Evolutionary conservation across 2,888 invertebrate genomes (phyloP).

Genomic region (Uloborus plumipes): DNA sequence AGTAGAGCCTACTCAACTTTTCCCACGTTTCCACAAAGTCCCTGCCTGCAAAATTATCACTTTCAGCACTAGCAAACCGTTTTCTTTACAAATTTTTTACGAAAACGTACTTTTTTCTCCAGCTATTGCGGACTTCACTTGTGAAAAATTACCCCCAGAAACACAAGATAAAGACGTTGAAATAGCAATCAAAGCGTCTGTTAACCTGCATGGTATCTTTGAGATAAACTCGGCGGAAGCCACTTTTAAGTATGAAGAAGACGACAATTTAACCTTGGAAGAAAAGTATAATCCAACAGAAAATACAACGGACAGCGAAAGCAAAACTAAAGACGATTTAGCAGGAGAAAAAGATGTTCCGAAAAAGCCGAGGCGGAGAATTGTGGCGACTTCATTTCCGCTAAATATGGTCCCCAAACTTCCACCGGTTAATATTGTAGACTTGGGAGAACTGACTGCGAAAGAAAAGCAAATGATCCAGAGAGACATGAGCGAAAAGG

Average conservation of each 20-base stretch:
- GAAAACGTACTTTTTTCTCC: neutral
- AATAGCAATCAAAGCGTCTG: slow-evolving; percentile 93
- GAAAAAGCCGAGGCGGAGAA: no score
- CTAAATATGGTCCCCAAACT: no score
- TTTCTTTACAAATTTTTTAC: slow-evolving; percentile 88
- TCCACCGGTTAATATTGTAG: slow-evolving; percentile 71
- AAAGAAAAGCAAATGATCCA: slow-evolving; percentile 72
- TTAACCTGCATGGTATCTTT: slow-evolving; percentile 94
- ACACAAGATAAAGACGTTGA: slow-evolving; percentile 92
- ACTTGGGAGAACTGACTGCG: slow-evolving; percentile 73
- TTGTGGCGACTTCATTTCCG: no score
- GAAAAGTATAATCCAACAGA: slow-evolving; percentile 25
- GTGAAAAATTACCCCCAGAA: slow-evolving; percentile 80
- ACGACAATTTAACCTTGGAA: neutral
- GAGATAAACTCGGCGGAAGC: slow-evolving; percentile 87
- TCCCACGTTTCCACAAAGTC: slow-evolving; percentile 86
- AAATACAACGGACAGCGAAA: neutral
- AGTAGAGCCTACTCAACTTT: slow-evolving; percentile 83
- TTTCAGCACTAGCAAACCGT: slow-evolving; percentile 90
- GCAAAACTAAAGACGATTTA: neutral
- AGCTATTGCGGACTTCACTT: slow-evolving; percentile 71
- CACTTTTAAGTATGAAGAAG: slow-evolving; percentile 66
- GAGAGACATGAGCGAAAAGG: slow-evolving; percentile 92
- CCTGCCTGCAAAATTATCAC: slow-evolving; percentile 96
- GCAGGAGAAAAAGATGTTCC: neutral